A percentile compares a stretch with the other conserved stretches of the same genome.
These are phyloP conservation scores for Eumacrocentrus americanus DNA, from an alignment of 2,888 invertebrate genomes.

Conservation along the genomic window DNA sequence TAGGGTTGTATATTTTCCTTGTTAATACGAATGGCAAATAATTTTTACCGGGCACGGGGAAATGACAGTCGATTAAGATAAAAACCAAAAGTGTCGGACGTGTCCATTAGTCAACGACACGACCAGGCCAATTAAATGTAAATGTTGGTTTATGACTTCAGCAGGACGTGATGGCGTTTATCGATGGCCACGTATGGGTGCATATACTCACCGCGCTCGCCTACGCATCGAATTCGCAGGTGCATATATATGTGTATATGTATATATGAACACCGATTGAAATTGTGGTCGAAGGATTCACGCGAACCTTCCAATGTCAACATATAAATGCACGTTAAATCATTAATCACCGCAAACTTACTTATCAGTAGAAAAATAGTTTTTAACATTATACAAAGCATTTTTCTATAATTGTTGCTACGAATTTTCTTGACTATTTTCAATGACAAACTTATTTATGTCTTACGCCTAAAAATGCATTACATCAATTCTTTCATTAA, in stretches of 20 bases:
- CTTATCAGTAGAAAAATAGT: too few relatives aligned
- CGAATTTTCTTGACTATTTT: too few relatives aligned
- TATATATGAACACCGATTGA: conserved; percentile 38
- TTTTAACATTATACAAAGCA: too few relatives aligned
- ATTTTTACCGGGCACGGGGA: not conserved
- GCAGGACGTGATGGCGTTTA: conserved; percentile 54
- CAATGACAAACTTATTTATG: too few relatives aligned
- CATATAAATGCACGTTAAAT: conserved; percentile 40
- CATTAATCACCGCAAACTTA: conserved; percentile 15
- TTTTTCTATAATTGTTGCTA: too few relatives aligned
- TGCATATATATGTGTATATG: conserved; percentile 5
- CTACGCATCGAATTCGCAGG: conserved; percentile 45
- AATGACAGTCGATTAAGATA: not conserved
- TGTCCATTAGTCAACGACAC: conserved; percentile 9
- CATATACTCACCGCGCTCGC: too few relatives aligned
- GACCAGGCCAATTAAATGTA: conserved; percentile 57
- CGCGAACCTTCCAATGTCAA: too few relatives aligned
- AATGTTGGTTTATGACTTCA: conserved; percentile 59
- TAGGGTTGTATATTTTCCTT: too few relatives aligned
- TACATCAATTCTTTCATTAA: too few relatives aligned
- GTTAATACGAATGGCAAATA: not conserved
- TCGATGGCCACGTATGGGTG: conserved; percentile 56
- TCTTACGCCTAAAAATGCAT: too few relatives aligned
- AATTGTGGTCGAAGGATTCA: conserved; percentile 48
- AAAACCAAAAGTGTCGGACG: not conserved